Percentiles rank a stretch among this genome's conserved stretches.
Evolutionary conservation across 2,797 vertebrate genomes (phyloP).

Genomic region (Echiichthys vipera): DNA sequence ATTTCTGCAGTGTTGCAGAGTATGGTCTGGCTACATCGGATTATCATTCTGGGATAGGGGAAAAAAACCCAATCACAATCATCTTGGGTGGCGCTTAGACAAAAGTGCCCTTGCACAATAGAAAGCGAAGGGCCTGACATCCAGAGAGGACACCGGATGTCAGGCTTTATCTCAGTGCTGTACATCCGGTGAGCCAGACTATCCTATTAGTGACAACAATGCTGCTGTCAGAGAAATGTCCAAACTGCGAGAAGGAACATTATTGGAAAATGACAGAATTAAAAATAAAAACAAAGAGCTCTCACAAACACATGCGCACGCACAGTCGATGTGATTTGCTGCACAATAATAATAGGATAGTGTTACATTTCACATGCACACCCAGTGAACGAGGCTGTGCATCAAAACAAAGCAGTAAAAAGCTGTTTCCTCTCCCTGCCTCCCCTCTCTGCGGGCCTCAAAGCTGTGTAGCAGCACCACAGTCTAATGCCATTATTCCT

Average conservation of each 20-base stretch:
- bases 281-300: constrained; percentile 35
- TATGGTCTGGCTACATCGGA: no score
- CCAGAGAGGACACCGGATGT: no score
- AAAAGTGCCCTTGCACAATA: no score
- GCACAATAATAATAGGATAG: constrained; percentile 52
- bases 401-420: constrained; percentile 74
- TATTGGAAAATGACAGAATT: constrained; percentile 30
- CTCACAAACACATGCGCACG: constrained; percentile 9
- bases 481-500: constrained; percentile 85
- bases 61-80: no score
- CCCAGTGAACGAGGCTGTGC: constrained; percentile 50
- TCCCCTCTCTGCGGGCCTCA: constrained; percentile 72
- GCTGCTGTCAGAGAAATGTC: constrained; percentile 19
- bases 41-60: no score
- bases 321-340: constrained; percentile 37
- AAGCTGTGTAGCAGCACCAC: constrained; percentile 75
- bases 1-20: no score
- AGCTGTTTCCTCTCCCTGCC: constrained; percentile 60
- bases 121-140: no score
- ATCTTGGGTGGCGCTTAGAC: no score
- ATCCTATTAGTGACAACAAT: constrained; percentile 4
- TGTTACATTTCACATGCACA: constrained; percentile 48
- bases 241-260: constrained; percentile 8
- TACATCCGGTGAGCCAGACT: no score
- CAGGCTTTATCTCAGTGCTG: no score